These are phyloP conservation scores for Brachionichthys hirsutus DNA, from an alignment of 2,113 vertebrate genomes.

Conservation along the genomic window DNA sequence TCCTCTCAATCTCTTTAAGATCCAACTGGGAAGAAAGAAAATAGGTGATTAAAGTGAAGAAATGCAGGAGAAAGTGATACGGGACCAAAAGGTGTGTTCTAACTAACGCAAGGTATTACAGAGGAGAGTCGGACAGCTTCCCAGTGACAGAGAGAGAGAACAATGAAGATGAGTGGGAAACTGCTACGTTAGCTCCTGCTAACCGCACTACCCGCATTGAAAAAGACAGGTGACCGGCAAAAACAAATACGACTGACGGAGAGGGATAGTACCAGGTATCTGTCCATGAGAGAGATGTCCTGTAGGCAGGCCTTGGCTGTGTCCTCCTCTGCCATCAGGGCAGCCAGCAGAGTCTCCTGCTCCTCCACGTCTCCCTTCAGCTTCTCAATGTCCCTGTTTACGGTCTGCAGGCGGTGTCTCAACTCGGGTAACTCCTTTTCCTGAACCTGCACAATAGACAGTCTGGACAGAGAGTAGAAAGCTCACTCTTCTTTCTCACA, in stretches of 20 bases:
- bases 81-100: no score
- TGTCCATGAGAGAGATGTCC: slow-evolving; percentile 94
- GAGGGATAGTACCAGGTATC: slow-evolving; percentile 82
- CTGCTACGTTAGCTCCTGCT: no score
- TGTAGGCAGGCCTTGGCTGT: slow-evolving; percentile 88
- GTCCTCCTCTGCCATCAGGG: slow-evolving; percentile 85
- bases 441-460: slow-evolving; percentile 82
- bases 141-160: no score
- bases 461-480: slow-evolving; percentile 67
- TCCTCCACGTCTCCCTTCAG: slow-evolving; percentile 89
- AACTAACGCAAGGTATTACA: no score
- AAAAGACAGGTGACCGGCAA: not conserved
- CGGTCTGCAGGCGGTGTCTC: slow-evolving; percentile 85
- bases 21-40: slow-evolving; percentile 81
- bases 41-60: not conserved
- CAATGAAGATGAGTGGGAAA: no score
- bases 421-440: slow-evolving; percentile 91
- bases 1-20: slow-evolving; percentile 90
- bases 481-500: no score
- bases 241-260: not conserved
- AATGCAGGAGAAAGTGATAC: no score
- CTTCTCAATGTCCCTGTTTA: slow-evolving; percentile 88
- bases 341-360: slow-evolving; percentile 80
- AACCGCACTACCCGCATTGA: no score
- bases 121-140: no score